Base-by-base conservation (phyloP, 2,113 vertebrate species). In the Balaeniceps rex region DNA sequence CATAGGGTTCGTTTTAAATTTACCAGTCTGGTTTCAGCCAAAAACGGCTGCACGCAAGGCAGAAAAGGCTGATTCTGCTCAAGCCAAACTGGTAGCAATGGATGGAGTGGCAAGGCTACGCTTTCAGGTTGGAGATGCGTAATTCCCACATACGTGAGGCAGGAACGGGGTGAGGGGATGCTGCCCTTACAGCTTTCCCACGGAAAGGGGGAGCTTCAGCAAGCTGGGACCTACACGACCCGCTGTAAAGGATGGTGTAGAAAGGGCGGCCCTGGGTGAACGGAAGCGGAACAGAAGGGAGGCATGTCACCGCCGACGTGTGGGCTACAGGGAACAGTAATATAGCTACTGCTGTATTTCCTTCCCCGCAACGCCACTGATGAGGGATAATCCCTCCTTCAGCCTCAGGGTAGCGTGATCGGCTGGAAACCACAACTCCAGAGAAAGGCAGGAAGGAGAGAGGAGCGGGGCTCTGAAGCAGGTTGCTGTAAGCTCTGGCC, bases 401-500 rank as follows among this genome's bases (percentile, higher is more conserved):
- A 87, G 93, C 91, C 85, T 42, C 52, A 9, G 92, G 83, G 86
- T 14, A 86, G 87, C 5, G 5, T 24, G 85, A 89, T 8, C 5
- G 3, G 76, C 92, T 93, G 94, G 79, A 92, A 96, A 86, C 60
- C 90, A 70, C 61, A 77, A 63, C n/a, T 83, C 60, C 93, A 78
- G 70, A 74, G 93, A 66, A 93, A 66, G 81, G 80, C 81, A 89
- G 95, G 70, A 83, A 83, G 94, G 83, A 88, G 82, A 66, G 90
- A 96, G 94, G 44, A 94, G 86, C 92, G 33, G 95, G 88, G 86
- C 94, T 94, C 61, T 44, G 95, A 64, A 89, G 97, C 58, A 83
- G 94, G 93, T 44, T 33, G 93, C 89, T 74, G 96, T 66, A 70
- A 97, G 89, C 89, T 95, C 91, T 94, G 94, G 95, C 91, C 95